Evolutionary conservation across 2,113 vertebrate genomes (phyloP), one percentile per base, ranked within the genome.

Genomic region (Caretta caretta): DNA sequence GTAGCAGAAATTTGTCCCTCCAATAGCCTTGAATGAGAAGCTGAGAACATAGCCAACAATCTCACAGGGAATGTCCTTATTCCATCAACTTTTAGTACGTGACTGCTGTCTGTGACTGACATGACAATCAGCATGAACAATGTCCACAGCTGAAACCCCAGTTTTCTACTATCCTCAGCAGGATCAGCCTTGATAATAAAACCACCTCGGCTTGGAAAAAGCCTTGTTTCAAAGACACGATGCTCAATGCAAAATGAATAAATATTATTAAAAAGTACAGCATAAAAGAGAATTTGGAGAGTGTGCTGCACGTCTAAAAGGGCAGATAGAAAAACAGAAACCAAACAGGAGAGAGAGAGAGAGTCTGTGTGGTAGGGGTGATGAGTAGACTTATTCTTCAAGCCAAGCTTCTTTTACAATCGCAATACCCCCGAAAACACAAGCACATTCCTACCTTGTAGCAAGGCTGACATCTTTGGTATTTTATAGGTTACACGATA

Each of bases 381-480:
- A 14, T 22, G 20, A 75, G 69, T 42, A 19, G 38, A 75, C 38
- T 75, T 38, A 42, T 42, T 72, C n/a, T 42, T 42, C 42, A 76
- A 76, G 20, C 11, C 11, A 46, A 76, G 72, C 57, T 92, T 46
- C 59, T 51, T 31, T 83, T 62, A 25, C 24, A 0, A 0, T 24
- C 50, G 83, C 78, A 29, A 62, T 86, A n/a, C 35, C 38, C 48
- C 76, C 17, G 35, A 12, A 29, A 31, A 76, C 22, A 10, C 24
- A 57, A 4, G 3, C 20, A 54, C 20, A 54, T 22, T 76, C 75
- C 75, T 46, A 7, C 24, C 42, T 42, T 1, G 0, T 4, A 13
- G n/a, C 10, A 9, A 65, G 1, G 42, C 42, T 48, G 13, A 48
- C 42, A 46, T 25, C 42, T 24, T 85, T 72, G 19, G n/a, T 72